These are phyloP conservation scores for Adelphocoris suturalis DNA, from an alignment of 2,888 invertebrate genomes.

Conservation along the genomic window DNA sequence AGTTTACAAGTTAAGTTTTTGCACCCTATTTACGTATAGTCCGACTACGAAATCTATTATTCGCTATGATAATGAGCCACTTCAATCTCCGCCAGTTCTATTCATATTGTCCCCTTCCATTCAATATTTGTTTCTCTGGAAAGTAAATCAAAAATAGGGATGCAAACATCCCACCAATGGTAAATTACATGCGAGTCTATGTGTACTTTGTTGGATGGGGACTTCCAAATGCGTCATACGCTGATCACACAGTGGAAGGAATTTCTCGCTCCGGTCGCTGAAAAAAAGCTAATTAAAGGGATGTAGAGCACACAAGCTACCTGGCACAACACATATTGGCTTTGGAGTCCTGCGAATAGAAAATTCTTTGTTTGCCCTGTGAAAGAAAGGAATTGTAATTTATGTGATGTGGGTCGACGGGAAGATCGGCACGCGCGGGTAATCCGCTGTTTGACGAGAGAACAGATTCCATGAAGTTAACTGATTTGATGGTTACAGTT, in stretches of 20 bases:
- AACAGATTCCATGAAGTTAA: too few species aligned
- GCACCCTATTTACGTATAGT: too few species aligned
- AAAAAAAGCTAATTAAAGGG: conserved; percentile 30
- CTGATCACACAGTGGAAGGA: conserved; percentile 42
- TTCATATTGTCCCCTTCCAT: background rate
- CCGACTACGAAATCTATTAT: too few species aligned
- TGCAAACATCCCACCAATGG: conserved; percentile 4
- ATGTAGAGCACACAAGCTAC: conserved; percentile 4
- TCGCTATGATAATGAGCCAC: too few species aligned
- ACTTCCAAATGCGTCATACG: conserved; percentile 2
- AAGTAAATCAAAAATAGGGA: conserved; percentile 11
- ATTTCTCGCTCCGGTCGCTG: background rate
- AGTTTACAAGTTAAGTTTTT: too few species aligned
- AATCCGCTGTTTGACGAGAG: too few species aligned
- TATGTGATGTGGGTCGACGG: background rate
- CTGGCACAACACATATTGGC: conserved; percentile 7
- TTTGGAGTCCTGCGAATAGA: background rate
- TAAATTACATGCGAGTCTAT: background rate
- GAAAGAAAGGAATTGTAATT: background rate
- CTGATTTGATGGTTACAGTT: too few species aligned
- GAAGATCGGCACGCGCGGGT: background rate
- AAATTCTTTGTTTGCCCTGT: background rate
- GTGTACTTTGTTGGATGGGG: conserved; percentile 14
- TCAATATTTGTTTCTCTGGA: conserved; percentile 23
- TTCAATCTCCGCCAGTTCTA: too few species aligned